Evolutionary conservation across 2,113 vertebrate species (phyloP), one percentile per base, ranked within the genome.

Genomic region (Thymallus thymallus): DNA sequence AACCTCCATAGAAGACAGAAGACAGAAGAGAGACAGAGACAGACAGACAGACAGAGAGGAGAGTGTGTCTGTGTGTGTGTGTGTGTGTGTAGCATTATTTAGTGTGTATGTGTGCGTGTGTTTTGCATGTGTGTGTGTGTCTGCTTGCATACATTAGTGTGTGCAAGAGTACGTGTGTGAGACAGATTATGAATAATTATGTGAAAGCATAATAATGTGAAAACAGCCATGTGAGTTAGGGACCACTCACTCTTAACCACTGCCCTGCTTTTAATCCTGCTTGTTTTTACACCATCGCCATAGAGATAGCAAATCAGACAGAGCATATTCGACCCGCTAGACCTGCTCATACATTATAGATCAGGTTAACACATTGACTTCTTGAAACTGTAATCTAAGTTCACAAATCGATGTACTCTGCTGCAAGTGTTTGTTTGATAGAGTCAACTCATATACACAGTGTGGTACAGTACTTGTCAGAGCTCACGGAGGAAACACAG

Each of bases 151-250:
- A 1, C 22, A 23, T n/a, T 61, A 22, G n/a, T 1, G 1, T 29
- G 23, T 16, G 24, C 1, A 7, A 26, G 61, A 13, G 23, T 26
- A 14, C 22, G 13, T 63, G 61, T 63, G 22, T 63, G 80, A n/a
- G n/a, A 60, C 60, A 46, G 35, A 66, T 20, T 22, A 82, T 80
- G 56, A 63, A 83, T 82, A 80, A 78, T 2, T 13, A 22, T 29
- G 62, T 64, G 76, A 77, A 81, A 77, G 70, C 67, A 84, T 73
- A 48, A 74, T 2, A 12, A 73, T 10, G 9, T 69, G 68, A 24
- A 76, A 72, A 67, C 24, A 65, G 75, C 23, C 24, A 16, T 60
- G 0, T 63, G 65, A 77, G 41, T 72, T 64, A 24, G 26, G 48
- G 26, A 51, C 61, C n/a, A 46, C 35, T 30, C 30, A 32, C 24